phyloP scores from a whole-genome alignment of 2,797 vertebrate species.

The Hydrocynus forskahlii region DNA sequence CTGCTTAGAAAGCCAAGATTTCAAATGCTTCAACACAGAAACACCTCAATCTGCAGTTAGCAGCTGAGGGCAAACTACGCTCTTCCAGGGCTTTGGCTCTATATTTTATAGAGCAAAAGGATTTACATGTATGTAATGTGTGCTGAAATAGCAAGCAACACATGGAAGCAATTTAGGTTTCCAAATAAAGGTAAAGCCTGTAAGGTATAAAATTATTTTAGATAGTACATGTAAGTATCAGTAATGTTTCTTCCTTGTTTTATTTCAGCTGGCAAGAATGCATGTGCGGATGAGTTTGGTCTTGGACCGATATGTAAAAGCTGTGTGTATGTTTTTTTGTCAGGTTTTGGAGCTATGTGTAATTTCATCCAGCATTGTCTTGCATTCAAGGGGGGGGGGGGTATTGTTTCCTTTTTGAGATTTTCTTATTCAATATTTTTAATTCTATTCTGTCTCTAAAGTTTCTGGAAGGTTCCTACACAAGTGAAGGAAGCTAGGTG shows the following conservation, averaged over 20 bases:
- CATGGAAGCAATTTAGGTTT: constrained; percentile 74
- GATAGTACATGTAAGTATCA: constrained; percentile 54
- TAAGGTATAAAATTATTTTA: constrained; percentile 57
- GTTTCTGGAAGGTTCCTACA: constrained; percentile 15
- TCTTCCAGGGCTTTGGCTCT: constrained; percentile 58
- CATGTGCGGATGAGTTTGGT: constrained; percentile 15
- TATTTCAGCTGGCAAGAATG: constrained; percentile 38
- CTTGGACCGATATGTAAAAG: constrained; percentile 1
- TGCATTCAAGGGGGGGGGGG: constrained; percentile 1
- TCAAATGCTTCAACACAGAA: background rate
- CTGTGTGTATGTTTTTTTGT: constrained; percentile 16
- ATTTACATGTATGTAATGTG: constrained; percentile 71
- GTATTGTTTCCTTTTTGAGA: constrained; percentile 18
- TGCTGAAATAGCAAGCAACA: constrained; percentile 72
- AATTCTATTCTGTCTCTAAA: constrained; percentile 37
- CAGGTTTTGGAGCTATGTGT: constrained; percentile 31
- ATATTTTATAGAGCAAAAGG: constrained; percentile 63
- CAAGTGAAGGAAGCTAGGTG: constrained; percentile 20
- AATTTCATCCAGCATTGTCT: constrained; percentile 23
- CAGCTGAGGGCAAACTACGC: constrained; percentile 56
- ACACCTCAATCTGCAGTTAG: constrained; percentile 44
- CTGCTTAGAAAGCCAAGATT: constrained; percentile 9
- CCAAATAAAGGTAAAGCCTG: constrained; percentile 71
- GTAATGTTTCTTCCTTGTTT: constrained; percentile 59
- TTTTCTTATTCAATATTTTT: constrained; percentile 11